Evolutionary conservation across 1,140 invertebrate species (phyloP), one percentile per base, ranked within the genome.

Genomic region (Homarus americanus): DNA sequence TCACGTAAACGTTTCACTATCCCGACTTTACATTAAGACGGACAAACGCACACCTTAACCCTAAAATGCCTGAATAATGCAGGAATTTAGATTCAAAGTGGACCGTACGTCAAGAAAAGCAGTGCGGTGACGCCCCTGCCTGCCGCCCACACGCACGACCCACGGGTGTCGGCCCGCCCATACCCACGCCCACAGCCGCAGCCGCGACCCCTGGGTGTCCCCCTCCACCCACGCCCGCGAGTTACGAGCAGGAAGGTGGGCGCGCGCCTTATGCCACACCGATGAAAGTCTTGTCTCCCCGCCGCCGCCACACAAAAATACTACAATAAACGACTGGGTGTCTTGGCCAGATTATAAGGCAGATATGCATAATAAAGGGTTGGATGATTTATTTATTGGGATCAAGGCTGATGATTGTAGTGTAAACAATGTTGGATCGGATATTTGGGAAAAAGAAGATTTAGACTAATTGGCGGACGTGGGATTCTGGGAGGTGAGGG

Each of bases 61-160:
- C 53, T 20, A 82, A 89, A 89, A 38, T 89, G 58, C 41, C 38
- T 73, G 66, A 63, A 66, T 89, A 89, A 89, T 89, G 63, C 75
- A 53, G 38, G 79, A 75, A 82, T 89, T 89, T 89, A 89, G 87
- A 89, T 89, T 89, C 87, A 89, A 82, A 89, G 87, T 89, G 79
- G 69, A 32, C 40, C 79, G 80, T 89, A 44, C 76, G 87, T 89
- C 69, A 89, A 40, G 87, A 82, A 41, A 72, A 88, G 20, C 76
- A 32, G 12, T 20, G 28, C 63, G 87, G 38, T 73, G 87, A 89
- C 87, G 87, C 87, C 87, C 87, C n/a, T 41, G 28, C 69, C 34
- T 44, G 79, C 76, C 41, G 78, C 78, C 78, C 76, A 78, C 75
- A 89, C 87, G 28, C 76, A 66, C 76, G 32, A 38, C 49, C 40